These are phyloP conservation scores for Cathartes aura DNA, from an alignment of 2,113 vertebrate genomes.

Conservation along the genomic window DNA sequence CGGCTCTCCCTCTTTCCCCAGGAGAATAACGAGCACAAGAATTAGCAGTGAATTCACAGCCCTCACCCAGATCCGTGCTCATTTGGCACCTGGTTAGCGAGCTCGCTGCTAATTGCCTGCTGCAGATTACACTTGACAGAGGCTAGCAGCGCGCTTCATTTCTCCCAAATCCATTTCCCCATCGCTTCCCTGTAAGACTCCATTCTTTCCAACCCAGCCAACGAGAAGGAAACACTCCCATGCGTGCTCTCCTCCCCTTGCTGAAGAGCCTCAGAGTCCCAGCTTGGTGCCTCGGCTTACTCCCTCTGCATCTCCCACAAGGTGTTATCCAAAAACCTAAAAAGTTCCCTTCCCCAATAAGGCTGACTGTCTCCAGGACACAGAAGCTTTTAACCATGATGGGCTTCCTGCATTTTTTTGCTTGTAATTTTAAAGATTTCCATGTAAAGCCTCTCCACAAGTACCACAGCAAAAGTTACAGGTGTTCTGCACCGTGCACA, in stretches of 20 bases:
- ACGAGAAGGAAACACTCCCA: background rate
- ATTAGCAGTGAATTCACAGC: background rate
- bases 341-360: background rate
- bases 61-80: background rate
- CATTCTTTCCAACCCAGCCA: background rate
- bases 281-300: background rate
- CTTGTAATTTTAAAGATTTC: background rate
- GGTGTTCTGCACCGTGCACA: background rate
- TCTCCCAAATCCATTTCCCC: background rate
- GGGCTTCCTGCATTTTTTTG: background rate
- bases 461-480: background rate
- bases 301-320: background rate
- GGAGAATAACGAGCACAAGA: background rate
- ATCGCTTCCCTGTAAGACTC: background rate
- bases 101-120: background rate
- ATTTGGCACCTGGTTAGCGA: fast-evolving
- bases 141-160: background rate
- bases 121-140: background rate
- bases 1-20: background rate
- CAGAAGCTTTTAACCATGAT: background rate
- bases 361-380: background rate
- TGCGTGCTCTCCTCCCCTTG: fast-evolving
- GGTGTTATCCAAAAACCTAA: background rate
- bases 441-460: background rate
- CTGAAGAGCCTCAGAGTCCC: background rate